Base-by-base conservation (phyloP, 2,113 vertebrate genomes). In the Corythaixoides concolor region DNA sequence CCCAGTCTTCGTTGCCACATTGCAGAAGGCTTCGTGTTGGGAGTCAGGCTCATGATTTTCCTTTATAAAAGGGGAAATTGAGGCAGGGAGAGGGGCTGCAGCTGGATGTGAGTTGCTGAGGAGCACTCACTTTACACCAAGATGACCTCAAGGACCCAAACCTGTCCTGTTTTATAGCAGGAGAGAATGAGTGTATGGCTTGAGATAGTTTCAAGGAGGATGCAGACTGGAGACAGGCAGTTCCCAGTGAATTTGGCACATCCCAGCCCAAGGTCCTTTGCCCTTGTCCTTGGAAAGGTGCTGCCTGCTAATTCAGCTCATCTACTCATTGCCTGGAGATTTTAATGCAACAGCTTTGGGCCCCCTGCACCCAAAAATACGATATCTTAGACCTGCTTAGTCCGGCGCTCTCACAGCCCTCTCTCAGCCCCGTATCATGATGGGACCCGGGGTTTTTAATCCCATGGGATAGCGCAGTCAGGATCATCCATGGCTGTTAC, bases 401-500 rank as follows among this genome's bases (percentile, higher is more conserved):
- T 10, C 50, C 79, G n/a, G 49, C 1, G 5, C 27, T 77, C 50
- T 17, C 39, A 3, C 5, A 56, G n/a, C 27, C 53, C 52, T 11
- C 3, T 15, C 84, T 27, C 19, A 43, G 21, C 52, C 33, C 19
- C 1, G 0, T 20, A 8, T 30, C 24, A 0, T 5, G 9, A 12
- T 75, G 49, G 74, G 35, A 41, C 9, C 14, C 3, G 27, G 35
- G 41, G 37, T 6, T 67, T 88, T 55, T 8, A 19, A 75, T 74
- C 35, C 59, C 24, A 7, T 11, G 37, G 33, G 63, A 30, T 75
- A 3, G 9, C 63, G 16, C 52, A 41, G 22, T 23, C 5, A 4
- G 17, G 24, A 3, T 26, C 2, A 0, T 11, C 45, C 1, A 0
- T 52, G 76, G 53, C 39, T 21, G 37, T 28, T 8, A 23, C 19